A percentile compares a stretch with the other conserved stretches of the same genome.
Evolutionary conservation across 1,140 invertebrate species (phyloP).

Genomic region (Drosophila tani): DNA sequence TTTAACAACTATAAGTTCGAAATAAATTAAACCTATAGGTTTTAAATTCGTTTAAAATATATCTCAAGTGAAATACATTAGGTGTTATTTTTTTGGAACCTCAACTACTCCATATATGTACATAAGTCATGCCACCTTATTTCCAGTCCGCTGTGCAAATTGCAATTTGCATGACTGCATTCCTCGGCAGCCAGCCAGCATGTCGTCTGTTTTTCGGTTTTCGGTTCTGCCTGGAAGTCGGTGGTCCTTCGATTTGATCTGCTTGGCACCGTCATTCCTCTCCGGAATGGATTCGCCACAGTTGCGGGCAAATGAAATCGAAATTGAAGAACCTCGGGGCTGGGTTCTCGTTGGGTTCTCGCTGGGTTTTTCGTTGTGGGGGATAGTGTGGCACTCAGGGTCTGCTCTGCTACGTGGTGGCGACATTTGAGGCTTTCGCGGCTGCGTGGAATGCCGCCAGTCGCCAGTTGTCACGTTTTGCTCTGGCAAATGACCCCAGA

Average conservation of each 20-base stretch:
- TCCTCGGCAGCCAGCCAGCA: constrained; percentile 29
- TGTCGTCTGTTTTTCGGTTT: constrained; percentile 41
- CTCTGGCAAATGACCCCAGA: constrained; percentile 57
- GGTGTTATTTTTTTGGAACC: neutral
- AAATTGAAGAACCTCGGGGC: constrained; percentile 39
- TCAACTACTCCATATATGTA: neutral
- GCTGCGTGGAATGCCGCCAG: constrained; percentile 49
- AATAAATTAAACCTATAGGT: no score
- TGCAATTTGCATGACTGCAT: constrained; percentile 63
- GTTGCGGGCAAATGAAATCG: constrained; percentile 58
- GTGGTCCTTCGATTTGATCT: constrained; percentile 54
- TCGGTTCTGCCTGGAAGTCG: constrained; percentile 32
- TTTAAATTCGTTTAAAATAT: neutral
- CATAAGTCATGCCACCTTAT: constrained; percentile 19
- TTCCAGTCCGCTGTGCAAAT: constrained; percentile 47
- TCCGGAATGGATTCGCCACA: constrained; percentile 51
- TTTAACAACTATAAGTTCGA: no score
- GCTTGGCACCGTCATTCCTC: constrained; percentile 24
- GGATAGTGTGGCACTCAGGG: constrained; percentile 9
- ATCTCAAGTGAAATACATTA: neutral
- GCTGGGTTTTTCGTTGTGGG: constrained; percentile 11
- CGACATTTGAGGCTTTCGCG: constrained; percentile 36
- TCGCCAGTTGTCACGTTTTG: constrained; percentile 55
- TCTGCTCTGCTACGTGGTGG: constrained; percentile 23
- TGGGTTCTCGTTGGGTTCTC: neutral